phyloP scores from a whole-genome alignment of 2,888 invertebrate species.

The Ashinkailepas kermadecensis region DNA sequence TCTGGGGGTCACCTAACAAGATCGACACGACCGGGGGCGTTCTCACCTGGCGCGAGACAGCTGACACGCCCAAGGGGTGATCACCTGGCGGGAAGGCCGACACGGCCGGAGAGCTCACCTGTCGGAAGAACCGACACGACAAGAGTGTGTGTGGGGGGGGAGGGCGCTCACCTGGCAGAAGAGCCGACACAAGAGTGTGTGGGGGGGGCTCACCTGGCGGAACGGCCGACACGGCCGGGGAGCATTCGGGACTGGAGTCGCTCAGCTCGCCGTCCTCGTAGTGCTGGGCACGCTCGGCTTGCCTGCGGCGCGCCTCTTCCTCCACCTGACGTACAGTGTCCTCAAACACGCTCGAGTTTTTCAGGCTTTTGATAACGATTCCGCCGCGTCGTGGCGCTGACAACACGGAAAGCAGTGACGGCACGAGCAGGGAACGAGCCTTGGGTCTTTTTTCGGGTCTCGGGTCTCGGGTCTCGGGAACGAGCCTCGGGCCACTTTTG shows the following conservation, averaged over 20 bases:
- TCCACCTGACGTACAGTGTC: background rate
- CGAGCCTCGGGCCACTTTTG: too few relatives aligned
- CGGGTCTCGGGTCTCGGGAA: background rate
- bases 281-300: background rate
- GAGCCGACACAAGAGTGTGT: too few relatives aligned
- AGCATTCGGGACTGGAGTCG: background rate
- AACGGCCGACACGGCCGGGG: background rate
- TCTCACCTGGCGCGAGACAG: too few relatives aligned
- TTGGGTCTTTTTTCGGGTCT: background rate
- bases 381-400: background rate
- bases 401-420: background rate
- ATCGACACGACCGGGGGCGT: too few relatives aligned
- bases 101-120: too few relatives aligned
- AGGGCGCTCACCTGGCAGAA: too few relatives aligned
- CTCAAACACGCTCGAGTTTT: slow-evolving; percentile 7
- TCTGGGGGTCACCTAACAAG: too few relatives aligned
- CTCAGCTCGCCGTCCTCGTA: slow-evolving; percentile 16
- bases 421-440: background rate
- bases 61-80: too few relatives aligned
- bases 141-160: too few relatives aligned
- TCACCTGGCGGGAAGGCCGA: too few relatives aligned
- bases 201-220: background rate
- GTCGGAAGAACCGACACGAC: too few relatives aligned
- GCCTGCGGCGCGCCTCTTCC: slow-evolving; percentile 5
- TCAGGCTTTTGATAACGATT: background rate